Evolutionary conservation across 1,140 invertebrate species (phyloP).

Genomic region (Leptopilina clavipes): DNA sequence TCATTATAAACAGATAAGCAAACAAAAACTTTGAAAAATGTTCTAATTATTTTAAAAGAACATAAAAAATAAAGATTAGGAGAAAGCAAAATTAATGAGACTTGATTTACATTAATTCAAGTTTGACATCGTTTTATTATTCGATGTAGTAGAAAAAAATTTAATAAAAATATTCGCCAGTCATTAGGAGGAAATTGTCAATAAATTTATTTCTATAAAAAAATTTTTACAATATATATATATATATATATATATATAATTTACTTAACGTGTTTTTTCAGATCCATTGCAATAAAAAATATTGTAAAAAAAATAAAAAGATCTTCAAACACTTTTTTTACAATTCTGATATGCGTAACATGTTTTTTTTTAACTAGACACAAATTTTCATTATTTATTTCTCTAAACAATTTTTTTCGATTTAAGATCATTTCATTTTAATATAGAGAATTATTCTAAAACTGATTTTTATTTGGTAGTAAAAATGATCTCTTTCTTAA

Average conservation of each 20-base stretch:
- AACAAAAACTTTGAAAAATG: background rate
- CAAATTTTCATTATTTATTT: background rate
- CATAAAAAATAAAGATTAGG: background rate
- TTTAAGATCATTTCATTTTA: background rate
- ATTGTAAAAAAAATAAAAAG: slow-evolving; percentile 6
- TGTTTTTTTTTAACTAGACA: background rate
- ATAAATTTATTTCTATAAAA: background rate
- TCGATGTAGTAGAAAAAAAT: background rate
- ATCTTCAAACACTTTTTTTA: background rate
- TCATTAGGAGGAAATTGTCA: slow-evolving; percentile 5
- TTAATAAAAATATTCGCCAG: background rate
- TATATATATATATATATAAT: background rate
- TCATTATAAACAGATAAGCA: background rate
- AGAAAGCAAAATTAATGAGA: background rate
- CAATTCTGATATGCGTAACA: slow-evolving; percentile 11
- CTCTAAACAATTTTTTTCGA: background rate
- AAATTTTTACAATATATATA: background rate
- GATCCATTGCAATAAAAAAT: slow-evolving; percentile 8
- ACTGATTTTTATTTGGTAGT: too few relatives aligned
- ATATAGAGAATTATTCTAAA: background rate
- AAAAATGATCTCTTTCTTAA: too few relatives aligned
- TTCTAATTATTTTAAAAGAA: background rate
- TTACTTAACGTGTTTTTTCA: background rate
- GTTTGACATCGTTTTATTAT: background rate
- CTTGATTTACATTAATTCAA: background rate